These are phyloP conservation scores for Acrocephalus scirpaceus DNA, from an alignment of 2,797 vertebrate genomes.

Conservation along the genomic window DNA sequence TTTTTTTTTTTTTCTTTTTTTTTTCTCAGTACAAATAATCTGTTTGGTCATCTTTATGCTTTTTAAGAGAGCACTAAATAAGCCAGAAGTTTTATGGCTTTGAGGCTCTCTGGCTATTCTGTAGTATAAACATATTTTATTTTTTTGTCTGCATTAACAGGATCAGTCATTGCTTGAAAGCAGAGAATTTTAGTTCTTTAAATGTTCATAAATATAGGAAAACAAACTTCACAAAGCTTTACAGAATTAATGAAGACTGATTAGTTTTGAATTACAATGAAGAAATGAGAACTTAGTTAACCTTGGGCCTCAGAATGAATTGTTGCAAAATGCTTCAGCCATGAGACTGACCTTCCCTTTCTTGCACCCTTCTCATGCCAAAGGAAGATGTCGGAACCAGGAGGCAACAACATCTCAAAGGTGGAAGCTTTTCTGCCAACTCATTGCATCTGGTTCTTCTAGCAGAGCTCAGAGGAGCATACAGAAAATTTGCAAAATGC, in stretches of 20 bases:
- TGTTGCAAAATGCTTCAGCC: neutral
- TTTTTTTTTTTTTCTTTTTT: neutral
- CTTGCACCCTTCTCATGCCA: neutral
- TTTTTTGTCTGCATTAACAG: neutral
- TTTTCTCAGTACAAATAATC: neutral
- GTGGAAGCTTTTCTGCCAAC: neutral
- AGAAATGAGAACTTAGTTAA: conserved; percentile 4
- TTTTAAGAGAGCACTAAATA: conserved; percentile 11
- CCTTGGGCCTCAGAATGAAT: neutral
- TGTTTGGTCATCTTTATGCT: conserved; percentile 23
- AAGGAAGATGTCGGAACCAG: neutral
- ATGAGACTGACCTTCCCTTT: neutral
- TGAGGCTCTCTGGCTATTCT: conserved; percentile 7
- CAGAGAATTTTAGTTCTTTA: neutral
- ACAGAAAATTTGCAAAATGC: neutral
- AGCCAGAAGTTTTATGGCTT: conserved; percentile 17
- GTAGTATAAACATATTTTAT: neutral
- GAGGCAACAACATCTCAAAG: neutral
- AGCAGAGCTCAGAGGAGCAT: neutral
- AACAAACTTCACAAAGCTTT: neutral
- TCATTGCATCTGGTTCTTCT: neutral
- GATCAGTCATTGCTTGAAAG: neutral
- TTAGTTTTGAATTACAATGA: neutral
- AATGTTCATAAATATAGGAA: neutral
- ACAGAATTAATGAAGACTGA: neutral